These are phyloP conservation scores for Nysson spinosus DNA, from an alignment of 2,888 invertebrate species.

Conservation along the genomic window DNA sequence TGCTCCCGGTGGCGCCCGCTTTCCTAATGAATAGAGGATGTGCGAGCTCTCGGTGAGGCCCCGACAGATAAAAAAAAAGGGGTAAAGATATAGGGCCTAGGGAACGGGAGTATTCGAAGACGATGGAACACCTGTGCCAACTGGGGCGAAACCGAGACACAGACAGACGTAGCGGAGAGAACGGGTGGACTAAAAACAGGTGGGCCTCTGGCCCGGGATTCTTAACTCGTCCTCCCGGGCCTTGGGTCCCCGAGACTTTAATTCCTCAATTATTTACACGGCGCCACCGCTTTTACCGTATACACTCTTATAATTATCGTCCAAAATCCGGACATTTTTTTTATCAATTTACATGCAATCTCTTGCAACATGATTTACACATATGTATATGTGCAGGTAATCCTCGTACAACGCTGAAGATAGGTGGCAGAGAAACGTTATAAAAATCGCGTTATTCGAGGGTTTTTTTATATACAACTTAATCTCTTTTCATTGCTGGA, in stretches of 20 bases:
- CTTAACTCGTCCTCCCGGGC: conserved; percentile 49
- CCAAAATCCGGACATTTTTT: too few relatives aligned
- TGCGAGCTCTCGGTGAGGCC: conserved; percentile 12
- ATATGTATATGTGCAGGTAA: too few relatives aligned
- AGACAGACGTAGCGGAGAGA: conserved; percentile 66
- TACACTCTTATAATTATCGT: too few relatives aligned
- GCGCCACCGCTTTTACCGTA: conserved; percentile 38
- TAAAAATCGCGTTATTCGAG: too few relatives aligned
- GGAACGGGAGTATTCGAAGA: conserved; percentile 57
- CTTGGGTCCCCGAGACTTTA: conserved; percentile 27
- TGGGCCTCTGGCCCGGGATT: conserved; percentile 70
- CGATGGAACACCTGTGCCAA: conserved; percentile 76
- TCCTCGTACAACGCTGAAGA: too few relatives aligned
- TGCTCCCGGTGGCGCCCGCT: conserved; percentile 47
- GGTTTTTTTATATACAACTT: too few relatives aligned
- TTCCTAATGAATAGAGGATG: conserved; percentile 48
- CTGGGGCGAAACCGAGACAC: conserved; percentile 73
- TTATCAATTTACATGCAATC: too few relatives aligned
- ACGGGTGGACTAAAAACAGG: conserved; percentile 76
- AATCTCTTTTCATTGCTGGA: too few relatives aligned
- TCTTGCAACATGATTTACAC: too few relatives aligned
- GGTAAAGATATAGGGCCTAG: conserved; percentile 5
- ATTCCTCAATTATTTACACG: conserved; percentile 46
- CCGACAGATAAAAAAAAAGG: conserved; percentile 12
- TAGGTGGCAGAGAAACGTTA: too few relatives aligned